A percentile compares a stretch with the other conserved stretches of the same genome.
Conservation (phyloP, 2,888 invertebrate genomes). For the Mesochorus sp. region DNA sequence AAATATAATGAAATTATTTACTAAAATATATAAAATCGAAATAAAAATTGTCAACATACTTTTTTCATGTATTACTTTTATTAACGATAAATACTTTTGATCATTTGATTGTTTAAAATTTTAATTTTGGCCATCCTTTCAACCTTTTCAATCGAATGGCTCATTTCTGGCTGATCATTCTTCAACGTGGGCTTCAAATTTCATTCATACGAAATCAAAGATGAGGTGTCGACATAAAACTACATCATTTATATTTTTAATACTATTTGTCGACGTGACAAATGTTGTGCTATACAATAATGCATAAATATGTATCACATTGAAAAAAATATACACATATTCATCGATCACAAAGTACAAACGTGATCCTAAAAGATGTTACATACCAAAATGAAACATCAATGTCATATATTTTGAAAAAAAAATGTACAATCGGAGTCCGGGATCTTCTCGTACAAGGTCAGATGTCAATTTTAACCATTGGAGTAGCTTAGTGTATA, state of each 20-base stretch:
- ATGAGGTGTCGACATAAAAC: neutral
- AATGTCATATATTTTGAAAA: constrained; percentile 9
- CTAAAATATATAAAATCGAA: too few species aligned
- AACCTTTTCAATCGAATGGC: neutral
- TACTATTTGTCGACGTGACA: too few species aligned
- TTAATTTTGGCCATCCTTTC: too few species aligned
- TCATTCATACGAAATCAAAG: neutral
- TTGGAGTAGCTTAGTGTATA: constrained; percentile 28
- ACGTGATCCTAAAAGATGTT: neutral
- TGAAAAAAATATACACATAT: neutral
- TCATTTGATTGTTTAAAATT: too few species aligned
- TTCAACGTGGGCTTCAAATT: neutral
- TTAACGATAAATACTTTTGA: too few species aligned
- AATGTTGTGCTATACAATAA: too few species aligned
- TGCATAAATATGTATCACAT: constrained; percentile 3
- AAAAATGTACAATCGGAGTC: constrained; percentile 21
- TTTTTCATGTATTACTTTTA: too few species aligned
- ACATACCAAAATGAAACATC: constrained; percentile 13
- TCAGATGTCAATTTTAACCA: constrained; percentile 37
- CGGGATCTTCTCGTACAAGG: constrained; percentile 19
- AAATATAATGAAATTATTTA: too few species aligned
- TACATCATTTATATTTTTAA: neutral
- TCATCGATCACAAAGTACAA: constrained; percentile 1
- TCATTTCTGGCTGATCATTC: neutral
- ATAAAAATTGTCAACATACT: too few species aligned